Evolutionary conservation across 2,113 vertebrate genomes (phyloP).

Genomic region (Trematocara stigmaticum): DNA sequence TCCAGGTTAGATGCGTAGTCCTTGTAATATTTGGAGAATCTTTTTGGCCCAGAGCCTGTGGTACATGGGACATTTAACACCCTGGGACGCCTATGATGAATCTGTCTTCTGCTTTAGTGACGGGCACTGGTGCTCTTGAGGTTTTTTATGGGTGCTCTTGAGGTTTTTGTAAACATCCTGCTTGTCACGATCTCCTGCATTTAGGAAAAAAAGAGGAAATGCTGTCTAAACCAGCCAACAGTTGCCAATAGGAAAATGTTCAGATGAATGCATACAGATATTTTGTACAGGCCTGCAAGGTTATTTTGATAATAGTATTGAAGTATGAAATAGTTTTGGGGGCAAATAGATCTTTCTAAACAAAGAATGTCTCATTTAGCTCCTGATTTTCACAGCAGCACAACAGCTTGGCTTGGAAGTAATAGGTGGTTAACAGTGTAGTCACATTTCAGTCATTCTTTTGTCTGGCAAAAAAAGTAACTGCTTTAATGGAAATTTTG

Average conservation of each 20-base stretch:
- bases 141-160: not conserved
- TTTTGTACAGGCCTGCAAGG: not conserved
- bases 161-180: conserved; percentile 5
- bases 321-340: not conserved
- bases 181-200: not conserved
- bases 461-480: not conserved
- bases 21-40: conserved; percentile 9
- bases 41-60: not conserved
- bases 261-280: not conserved
- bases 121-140: not conserved
- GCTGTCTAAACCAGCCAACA: not conserved
- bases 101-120: not conserved
- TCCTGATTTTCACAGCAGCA: not conserved
- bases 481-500: not conserved
- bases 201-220: not conserved
- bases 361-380: not conserved
- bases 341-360: not conserved
- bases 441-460: not conserved
- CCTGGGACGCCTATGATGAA: conserved; percentile 40
- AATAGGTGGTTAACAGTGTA: not conserved
- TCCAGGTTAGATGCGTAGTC: not conserved
- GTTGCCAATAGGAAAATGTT: not conserved
- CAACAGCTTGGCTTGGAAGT: not conserved
- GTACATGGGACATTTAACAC: conserved; percentile 44
- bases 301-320: not conserved